Conservation (phyloP, 1,140 invertebrate species). For the Trichogramma pretiosum region DNA sequence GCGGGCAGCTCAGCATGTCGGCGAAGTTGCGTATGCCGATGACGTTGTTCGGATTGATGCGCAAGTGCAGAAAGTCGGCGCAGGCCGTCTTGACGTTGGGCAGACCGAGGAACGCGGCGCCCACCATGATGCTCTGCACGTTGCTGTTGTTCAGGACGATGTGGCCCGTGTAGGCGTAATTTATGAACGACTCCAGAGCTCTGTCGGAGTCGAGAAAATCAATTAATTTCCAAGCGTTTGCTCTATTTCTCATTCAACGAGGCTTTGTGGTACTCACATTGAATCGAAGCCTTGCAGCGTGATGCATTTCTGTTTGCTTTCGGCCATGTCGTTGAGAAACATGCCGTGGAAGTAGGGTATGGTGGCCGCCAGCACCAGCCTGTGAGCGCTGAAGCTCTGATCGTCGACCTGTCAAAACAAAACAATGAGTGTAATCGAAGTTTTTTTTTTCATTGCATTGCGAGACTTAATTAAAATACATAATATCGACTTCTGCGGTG, state of each 20-base stretch:
- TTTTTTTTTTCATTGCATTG: not conserved
- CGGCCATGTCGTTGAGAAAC: conserved; percentile 84
- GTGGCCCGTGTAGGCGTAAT: conserved; percentile 80
- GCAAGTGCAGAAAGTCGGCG: conserved; percentile 69
- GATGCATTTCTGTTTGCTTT: conserved; percentile 75
- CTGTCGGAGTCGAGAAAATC: conserved; percentile 48
- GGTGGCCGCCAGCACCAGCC: conserved; percentile 75
- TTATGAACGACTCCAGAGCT: conserved; percentile 73
- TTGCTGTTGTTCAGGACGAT: conserved; percentile 71
- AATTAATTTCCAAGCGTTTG: not conserved
- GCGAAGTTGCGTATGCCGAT: conserved; percentile 75
- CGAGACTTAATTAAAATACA: no score
- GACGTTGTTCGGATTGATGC: conserved; percentile 78
- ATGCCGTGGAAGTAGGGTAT: conserved; percentile 89
- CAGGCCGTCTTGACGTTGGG: conserved; percentile 75
- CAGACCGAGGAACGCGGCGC: conserved; percentile 79
- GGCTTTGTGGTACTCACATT: conserved; percentile 44
- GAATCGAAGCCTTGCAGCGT: conserved; percentile 74
- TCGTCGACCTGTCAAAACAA: conserved; percentile 60
- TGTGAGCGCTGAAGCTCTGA: conserved; percentile 71
- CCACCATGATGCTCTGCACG: conserved; percentile 78
- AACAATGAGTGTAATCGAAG: not conserved
- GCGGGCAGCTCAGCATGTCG: conserved; percentile 66
- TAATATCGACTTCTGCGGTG: no score
- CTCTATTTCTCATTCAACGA: not conserved